Evolutionary conservation across 1,140 invertebrate genomes (phyloP).

Genomic region (Centruroides vittatus): DNA sequence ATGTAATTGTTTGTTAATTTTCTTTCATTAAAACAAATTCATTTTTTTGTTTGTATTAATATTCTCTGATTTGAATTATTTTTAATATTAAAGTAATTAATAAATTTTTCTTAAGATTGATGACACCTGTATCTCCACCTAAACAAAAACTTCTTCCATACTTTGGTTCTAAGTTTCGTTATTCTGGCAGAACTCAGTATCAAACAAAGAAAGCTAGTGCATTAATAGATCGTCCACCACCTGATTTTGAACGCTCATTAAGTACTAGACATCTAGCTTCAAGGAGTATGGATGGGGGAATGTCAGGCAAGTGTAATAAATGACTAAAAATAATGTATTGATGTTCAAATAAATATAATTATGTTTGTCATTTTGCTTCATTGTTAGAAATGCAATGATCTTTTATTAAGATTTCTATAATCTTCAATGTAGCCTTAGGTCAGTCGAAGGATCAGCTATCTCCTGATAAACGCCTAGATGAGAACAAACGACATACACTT

Average conservation of each 20-base stretch:
- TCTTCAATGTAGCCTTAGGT: conserved; percentile 4
- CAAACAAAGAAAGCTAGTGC: conserved; percentile 64
- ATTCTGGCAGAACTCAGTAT: conserved; percentile 89
- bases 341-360: too few species aligned
- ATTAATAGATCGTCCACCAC: conserved; percentile 67
- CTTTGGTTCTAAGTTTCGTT: conserved; percentile 86
- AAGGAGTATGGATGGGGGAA: conserved; percentile 62
- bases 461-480: conserved; percentile 36
- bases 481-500: conserved; percentile 62
- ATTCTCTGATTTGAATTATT: too few species aligned
- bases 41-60: too few species aligned
- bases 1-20: too few species aligned
- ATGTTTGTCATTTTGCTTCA: too few species aligned
- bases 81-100: not conserved
- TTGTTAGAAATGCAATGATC: too few species aligned
- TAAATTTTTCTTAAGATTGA: conserved; percentile 46
- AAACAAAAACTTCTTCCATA: conserved; percentile 58
- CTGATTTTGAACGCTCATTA: conserved; percentile 71
- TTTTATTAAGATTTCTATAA: too few species aligned
- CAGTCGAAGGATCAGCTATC: conserved; percentile 13
- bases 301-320: conserved; percentile 7
- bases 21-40: too few species aligned
- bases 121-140: conserved; percentile 73
- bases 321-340: not conserved
- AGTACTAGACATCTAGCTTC: conserved; percentile 65